Percentiles rank a stretch among this genome's conserved stretches.
phyloP scores from a whole-genome alignment of 2,113 vertebrate genomes.

The Xiphophorus hellerii region DNA sequence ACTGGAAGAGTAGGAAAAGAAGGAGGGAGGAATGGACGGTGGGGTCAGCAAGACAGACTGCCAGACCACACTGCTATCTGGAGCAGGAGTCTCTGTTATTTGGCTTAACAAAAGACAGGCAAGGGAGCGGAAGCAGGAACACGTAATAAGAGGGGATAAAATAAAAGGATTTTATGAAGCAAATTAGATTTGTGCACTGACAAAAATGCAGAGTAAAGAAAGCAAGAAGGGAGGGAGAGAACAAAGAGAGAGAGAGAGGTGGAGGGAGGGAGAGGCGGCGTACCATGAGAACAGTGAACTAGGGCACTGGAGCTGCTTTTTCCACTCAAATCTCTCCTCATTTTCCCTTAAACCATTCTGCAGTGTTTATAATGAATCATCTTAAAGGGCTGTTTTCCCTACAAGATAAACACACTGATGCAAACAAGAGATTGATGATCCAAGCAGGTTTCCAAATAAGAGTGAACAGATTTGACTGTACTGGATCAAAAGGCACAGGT shows the following conservation, averaged over 20 bases:
- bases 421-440: constrained; percentile 38
- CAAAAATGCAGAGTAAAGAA: constrained; percentile 24
- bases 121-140: constrained; percentile 11
- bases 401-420: constrained; percentile 22
- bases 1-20: constrained; percentile 1
- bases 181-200: constrained; percentile 22
- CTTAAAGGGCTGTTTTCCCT: constrained; percentile 36
- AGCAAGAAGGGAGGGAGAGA: constrained; percentile 25
- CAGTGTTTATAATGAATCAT: constrained; percentile 61
- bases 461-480: constrained; percentile 40
- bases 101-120: constrained; percentile 22
- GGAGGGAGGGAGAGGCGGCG: constrained; percentile 37
- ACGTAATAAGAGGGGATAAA: neutral
- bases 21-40: constrained; percentile 24
- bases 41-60: constrained; percentile 40
- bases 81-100: constrained; percentile 40
- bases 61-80: constrained; percentile 58
- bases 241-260: constrained; percentile 39
- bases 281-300: constrained; percentile 59
- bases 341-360: constrained; percentile 43
- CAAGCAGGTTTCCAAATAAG: constrained; percentile 37
- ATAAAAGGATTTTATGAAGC: constrained; percentile 14
- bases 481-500: constrained; percentile 47
- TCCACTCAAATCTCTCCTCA: neutral
- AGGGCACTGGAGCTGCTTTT: constrained; percentile 61